phyloP scores from a whole-genome alignment of 2,797 vertebrate species.

The Gallinago stenura region DNA sequence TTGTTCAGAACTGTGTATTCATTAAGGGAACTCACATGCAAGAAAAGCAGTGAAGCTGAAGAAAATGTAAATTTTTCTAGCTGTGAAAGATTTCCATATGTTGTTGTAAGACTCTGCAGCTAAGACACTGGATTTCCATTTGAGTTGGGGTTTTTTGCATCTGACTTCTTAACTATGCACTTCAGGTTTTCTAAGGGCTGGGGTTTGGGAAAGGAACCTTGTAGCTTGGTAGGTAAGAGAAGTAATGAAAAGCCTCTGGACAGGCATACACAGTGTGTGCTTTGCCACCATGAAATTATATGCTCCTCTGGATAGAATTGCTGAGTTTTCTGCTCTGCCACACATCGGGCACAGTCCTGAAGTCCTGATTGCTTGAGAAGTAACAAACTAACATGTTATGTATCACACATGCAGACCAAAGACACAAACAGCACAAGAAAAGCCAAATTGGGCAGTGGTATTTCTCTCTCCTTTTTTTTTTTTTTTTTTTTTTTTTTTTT shows the following conservation, averaged over 20 bases:
- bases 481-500: no score
- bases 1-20: background rate
- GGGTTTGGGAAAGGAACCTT: background rate
- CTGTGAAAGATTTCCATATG: background rate
- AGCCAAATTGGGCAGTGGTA: background rate
- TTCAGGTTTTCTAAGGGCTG: background rate
- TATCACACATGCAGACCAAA: background rate
- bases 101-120: background rate
- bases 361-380: background rate
- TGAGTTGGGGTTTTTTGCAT: background rate
- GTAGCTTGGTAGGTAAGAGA: background rate
- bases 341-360: background rate
- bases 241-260: background rate
- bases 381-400: background rate
- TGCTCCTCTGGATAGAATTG: background rate
- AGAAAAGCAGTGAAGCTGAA: background rate
- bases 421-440: background rate
- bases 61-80: background rate
- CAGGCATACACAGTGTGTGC: background rate
- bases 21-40: background rate
- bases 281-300: background rate
- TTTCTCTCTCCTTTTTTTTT: background rate
- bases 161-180: background rate
- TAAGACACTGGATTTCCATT: slow-evolving; percentile 1
- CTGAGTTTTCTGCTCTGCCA: background rate